Percentiles rank a stretch among this genome's conserved stretches.
phyloP scores from a whole-genome alignment of 1,140 invertebrate species.

The Muscidifurax raptorellus region DNA sequence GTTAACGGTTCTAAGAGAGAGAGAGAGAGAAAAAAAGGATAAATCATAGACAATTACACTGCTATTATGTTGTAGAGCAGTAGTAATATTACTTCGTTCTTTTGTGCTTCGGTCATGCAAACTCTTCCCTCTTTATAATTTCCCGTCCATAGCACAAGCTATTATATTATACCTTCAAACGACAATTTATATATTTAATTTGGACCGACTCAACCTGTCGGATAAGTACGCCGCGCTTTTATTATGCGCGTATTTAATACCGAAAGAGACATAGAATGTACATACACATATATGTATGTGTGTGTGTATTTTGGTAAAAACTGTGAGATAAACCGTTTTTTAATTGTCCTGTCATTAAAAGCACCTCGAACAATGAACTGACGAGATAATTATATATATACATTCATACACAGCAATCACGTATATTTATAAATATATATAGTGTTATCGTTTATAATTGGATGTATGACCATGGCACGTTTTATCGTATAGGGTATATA shows the following conservation, averaged over 20 bases:
- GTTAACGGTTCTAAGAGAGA: slow-evolving; percentile 43
- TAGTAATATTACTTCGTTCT: slow-evolving; percentile 37
- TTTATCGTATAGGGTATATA: slow-evolving; percentile 46
- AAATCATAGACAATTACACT: slow-evolving; percentile 14
- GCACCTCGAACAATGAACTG: slow-evolving; percentile 21
- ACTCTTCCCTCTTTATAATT: slow-evolving; percentile 60
- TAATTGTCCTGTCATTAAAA: slow-evolving; percentile 38
- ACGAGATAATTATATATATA: slow-evolving; percentile 22
- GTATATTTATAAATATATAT: slow-evolving; percentile 15
- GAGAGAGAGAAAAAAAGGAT: slow-evolving; percentile 9
- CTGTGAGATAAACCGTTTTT: slow-evolving; percentile 20
- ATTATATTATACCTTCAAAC: slow-evolving; percentile 43
- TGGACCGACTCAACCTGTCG: not conserved
- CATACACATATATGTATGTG: not conserved
- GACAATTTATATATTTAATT: not conserved
- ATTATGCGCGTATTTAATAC: slow-evolving; percentile 12
- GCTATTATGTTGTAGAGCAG: slow-evolving; percentile 21
- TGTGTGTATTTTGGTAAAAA: slow-evolving; percentile 29
- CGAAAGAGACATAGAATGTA: slow-evolving; percentile 15
- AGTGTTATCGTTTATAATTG: slow-evolving; percentile 46
- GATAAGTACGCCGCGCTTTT: slow-evolving; percentile 4
- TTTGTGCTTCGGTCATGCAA: slow-evolving; percentile 44
- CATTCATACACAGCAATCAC: not conserved
- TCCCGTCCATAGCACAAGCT: slow-evolving; percentile 71
- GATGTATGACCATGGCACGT: slow-evolving; percentile 48